Percentiles rank a stretch among this genome's conserved stretches.
phyloP scores from a whole-genome alignment of 2,888 invertebrate genomes.

The Hydraecia micacea region DNA sequence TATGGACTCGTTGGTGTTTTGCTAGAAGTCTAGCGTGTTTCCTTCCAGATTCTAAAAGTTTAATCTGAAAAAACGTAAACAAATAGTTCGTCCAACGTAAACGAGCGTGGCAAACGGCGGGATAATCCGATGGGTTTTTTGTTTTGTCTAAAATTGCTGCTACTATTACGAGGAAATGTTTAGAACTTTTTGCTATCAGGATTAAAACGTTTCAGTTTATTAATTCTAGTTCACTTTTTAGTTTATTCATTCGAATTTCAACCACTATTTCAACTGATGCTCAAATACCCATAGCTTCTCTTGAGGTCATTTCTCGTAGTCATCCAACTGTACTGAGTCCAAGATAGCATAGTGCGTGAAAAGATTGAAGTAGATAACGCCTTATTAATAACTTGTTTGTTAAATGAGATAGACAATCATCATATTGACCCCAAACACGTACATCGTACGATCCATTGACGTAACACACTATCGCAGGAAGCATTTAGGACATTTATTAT shows the following conservation, averaged over 20 bases:
- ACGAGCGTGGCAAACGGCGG: constrained; percentile 75
- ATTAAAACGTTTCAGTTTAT: constrained; percentile 29
- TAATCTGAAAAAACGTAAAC: constrained; percentile 79
- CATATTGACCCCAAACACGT: constrained; percentile 68
- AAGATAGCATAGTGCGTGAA: constrained; percentile 23
- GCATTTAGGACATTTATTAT: constrained; percentile 44
- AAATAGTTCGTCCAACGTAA: constrained; percentile 74
- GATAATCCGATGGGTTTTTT: constrained; percentile 83
- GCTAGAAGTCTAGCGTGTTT: constrained; percentile 59
- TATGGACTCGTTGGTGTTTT: constrained; percentile 43
- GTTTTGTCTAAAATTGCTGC: constrained; percentile 63
- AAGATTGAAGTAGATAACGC: constrained; percentile 49
- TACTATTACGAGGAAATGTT: constrained; percentile 69
- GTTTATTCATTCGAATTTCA: background rate
- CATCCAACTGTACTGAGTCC: constrained; percentile 8
- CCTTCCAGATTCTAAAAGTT: constrained; percentile 54
- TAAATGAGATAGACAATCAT: constrained; percentile 53
- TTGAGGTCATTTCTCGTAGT: background rate
- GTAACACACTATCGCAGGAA: constrained; percentile 62
- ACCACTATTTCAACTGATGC: background rate
- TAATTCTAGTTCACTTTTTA: background rate
- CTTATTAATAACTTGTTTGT: constrained; percentile 60
- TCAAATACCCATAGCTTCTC: background rate
- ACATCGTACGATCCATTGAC: constrained; percentile 70
- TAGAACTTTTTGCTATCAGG: constrained; percentile 18